These are phyloP conservation scores for Albula goreensis DNA, from an alignment of 2,113 vertebrate species.

Conservation along the genomic window DNA sequence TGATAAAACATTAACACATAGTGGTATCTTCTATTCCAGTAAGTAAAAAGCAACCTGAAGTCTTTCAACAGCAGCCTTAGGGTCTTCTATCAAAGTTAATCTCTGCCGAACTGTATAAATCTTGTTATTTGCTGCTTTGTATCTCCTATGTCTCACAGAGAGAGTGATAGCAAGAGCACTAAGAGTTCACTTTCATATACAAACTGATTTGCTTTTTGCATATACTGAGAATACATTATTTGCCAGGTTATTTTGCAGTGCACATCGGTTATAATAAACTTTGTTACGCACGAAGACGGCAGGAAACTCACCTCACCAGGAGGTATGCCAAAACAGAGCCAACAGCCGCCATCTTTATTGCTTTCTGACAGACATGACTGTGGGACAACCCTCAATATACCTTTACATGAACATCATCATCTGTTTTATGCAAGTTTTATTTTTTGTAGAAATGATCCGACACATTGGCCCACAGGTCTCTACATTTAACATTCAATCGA, in stretches of 20 bases:
- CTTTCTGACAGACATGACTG: background rate
- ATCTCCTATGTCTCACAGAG: too few species aligned
- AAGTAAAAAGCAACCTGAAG: background rate
- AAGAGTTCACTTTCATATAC: background rate
- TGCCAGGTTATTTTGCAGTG: background rate
- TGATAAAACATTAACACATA: background rate
- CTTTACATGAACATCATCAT: background rate
- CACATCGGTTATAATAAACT: background rate
- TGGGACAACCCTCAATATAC: background rate
- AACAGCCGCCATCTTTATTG: slow-evolving; percentile 21
- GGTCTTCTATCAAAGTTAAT: background rate
- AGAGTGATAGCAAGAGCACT: background rate
- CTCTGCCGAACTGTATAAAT: background rate
- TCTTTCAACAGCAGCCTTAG: background rate
- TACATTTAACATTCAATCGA: background rate
- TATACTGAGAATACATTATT: background rate
- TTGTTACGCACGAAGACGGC: background rate
- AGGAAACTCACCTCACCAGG: slow-evolving; percentile 1
- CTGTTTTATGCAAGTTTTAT: background rate
- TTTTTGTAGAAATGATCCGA: background rate
- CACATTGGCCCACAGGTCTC: background rate
- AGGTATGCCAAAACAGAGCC: background rate
- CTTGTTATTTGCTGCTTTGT: too few species aligned
- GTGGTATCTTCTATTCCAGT: background rate
- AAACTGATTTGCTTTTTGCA: background rate